Percentiles rank a stretch among this genome's conserved stretches.
These are phyloP conservation scores for Lithophane semibrunnea DNA, from an alignment of 2,888 invertebrate genomes.

Conservation along the genomic window DNA sequence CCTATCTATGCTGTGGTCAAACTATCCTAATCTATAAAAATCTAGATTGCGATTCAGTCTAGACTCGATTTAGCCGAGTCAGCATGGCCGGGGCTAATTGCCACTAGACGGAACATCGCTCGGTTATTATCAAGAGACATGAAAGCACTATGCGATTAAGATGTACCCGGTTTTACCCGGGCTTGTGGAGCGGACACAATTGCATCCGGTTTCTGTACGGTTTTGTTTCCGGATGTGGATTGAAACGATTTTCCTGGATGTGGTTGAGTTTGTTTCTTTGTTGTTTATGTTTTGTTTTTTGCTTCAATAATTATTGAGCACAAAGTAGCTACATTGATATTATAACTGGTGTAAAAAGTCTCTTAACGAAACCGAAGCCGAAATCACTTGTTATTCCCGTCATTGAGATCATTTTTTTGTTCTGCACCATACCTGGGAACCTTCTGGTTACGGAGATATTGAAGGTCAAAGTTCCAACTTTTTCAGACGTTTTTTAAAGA, in stretches of 20 bases:
- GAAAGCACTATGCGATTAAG: conserved; percentile 62
- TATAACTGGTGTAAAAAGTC: too few species aligned
- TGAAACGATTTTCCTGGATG: conserved; percentile 5
- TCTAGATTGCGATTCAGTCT: conserved; percentile 65
- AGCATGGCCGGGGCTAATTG: conserved; percentile 62
- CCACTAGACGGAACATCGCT: conserved; percentile 59
- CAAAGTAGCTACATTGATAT: not conserved
- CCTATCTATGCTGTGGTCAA: conserved; percentile 23
- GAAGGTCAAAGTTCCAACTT: too few species aligned
- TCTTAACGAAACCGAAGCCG: too few species aligned
- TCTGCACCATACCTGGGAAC: too few species aligned
- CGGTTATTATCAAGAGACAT: conserved; percentile 65
- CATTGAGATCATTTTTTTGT: too few species aligned
- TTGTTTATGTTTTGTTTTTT: not conserved
- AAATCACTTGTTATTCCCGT: too few species aligned
- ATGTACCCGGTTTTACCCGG: conserved; percentile 49
- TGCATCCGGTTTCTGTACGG: conserved; percentile 45
- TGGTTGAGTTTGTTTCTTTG: not conserved
- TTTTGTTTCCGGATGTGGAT: conserved; percentile 35
- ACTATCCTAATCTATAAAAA: conserved; percentile 64
- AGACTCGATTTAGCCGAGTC: conserved; percentile 62
- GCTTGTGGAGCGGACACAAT: conserved; percentile 38
- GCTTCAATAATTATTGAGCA: not conserved
- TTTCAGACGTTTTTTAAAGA: too few species aligned
- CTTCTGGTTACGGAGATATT: too few species aligned